Percentiles rank a stretch among this genome's conserved stretches.
phyloP scores from a whole-genome alignment of 2,888 invertebrate genomes.

The Dione vanillae region DNA sequence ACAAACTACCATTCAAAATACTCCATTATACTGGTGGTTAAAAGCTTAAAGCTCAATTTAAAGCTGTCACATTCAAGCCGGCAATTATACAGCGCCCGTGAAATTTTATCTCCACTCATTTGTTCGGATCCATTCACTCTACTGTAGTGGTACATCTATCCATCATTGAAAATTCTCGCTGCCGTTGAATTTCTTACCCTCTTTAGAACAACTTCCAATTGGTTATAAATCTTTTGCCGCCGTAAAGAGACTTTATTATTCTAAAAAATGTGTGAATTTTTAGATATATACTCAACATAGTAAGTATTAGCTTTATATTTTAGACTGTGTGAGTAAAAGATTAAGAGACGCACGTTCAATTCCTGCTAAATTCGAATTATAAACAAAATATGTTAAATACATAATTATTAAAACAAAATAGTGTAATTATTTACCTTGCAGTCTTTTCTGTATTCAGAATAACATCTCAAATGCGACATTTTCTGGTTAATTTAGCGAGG shows the following conservation, averaged over 20 bases:
- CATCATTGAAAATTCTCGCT: constrained; percentile 29
- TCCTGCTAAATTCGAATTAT: too few relatives aligned
- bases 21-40: constrained; percentile 23
- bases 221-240: constrained; percentile 18
- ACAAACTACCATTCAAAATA: constrained; percentile 21
- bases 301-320: background rate
- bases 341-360: too few relatives aligned
- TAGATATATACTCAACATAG: background rate
- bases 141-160: constrained; percentile 21
- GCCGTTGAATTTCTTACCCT: constrained; percentile 16
- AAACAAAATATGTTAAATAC: background rate
- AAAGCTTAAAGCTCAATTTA: constrained; percentile 26
- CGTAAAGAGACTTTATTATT: constrained; percentile 1
- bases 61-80: constrained; percentile 28
- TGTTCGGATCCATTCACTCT: constrained; percentile 25
- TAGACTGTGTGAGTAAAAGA: background rate
- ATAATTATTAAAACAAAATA: too few relatives aligned
- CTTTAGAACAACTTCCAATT: constrained; percentile 14
- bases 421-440: background rate
- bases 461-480: background rate
- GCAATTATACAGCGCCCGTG: constrained; percentile 24
- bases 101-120: constrained; percentile 25
- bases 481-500: constrained; percentile 8
- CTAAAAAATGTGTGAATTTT: constrained; percentile 1
- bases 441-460: background rate